Evolutionary conservation across 1,140 invertebrate genomes (phyloP), one percentile per base, ranked within the genome.

Genomic region (Chironomus tepperi): DNA sequence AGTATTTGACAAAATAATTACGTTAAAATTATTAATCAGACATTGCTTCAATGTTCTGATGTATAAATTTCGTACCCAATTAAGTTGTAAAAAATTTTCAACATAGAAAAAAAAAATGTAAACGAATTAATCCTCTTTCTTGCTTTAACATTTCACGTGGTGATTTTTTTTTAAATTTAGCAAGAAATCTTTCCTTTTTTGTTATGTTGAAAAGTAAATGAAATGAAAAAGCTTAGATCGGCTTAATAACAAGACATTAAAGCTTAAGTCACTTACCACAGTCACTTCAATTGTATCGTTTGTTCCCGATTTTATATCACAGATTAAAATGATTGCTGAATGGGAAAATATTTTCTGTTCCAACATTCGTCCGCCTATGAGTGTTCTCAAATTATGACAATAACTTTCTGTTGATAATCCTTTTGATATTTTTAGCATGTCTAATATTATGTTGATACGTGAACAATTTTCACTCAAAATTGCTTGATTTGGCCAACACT

Each of bases 271-370:
- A 84, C 88, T 89, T 81, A 93, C 91, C 84, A 95, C 84, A 15
- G 93, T 93, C n/a, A 96, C 89, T 84, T 95, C 93, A 67, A 96
- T 85, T 2, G 91, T 91, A 78, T 95, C 92, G 78, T 92, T 91
- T 73, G 89, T 89, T 19, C 89, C 89, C 0, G 85, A 85, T 77
- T 93, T 92, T 7, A 95, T 84, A 79, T 93, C 93, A 80, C 94
- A 96, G 0, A 94, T 85, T 7, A 96, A 81, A 16, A 93, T 88
- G 5, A 94, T 84, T n/a, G 8, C 24, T 7, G 47, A 16, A 74
- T 78, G 74, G n/a, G 19, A 18, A 77, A 75, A 74, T 75, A 75
- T 79, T 84, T 79, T 81, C 83, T 80, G 77, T 84, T 77, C 84
- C 74, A 75, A 85, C 83, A 77, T 83, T 81, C 75, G 83, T 80